phyloP scores from a whole-genome alignment of 2,797 vertebrate species.

The Muscicapa striata region DNA sequence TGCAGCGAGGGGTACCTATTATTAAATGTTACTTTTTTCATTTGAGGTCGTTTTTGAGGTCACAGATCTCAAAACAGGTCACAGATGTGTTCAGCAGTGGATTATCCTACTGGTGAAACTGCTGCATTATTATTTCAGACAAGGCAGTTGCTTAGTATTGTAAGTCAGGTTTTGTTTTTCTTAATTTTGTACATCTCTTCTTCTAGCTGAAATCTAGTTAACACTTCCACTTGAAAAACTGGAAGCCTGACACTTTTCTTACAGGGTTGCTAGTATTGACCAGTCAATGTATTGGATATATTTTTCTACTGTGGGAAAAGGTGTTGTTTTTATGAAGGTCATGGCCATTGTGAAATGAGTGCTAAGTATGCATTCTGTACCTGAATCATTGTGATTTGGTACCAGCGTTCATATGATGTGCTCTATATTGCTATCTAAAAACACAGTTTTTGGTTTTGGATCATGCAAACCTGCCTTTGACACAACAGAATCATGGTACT shows the following conservation, averaged over 20 bases:
- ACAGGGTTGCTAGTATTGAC: not conserved
- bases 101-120: not conserved
- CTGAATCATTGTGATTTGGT: not conserved
- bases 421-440: not conserved
- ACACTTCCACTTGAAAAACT: not conserved
- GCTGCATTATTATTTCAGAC: not conserved
- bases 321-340: not conserved
- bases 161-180: not conserved
- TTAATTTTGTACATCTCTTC: not conserved
- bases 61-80: not conserved
- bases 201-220: not conserved
- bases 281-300: not conserved
- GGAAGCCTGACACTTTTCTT: not conserved
- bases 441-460: not conserved
- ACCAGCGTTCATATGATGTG: not conserved
- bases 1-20: rapidly evolving
- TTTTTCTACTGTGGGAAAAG: not conserved
- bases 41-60: not conserved
- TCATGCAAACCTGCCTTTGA: not conserved
- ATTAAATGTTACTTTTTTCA: not conserved
- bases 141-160: not conserved
- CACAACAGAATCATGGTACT: too few species aligned
- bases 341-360: not conserved
- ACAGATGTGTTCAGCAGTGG: not conserved
- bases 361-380: not conserved